Conservation (phyloP, 2,113 vertebrate genomes). For the Coturnix japonica region DNA sequence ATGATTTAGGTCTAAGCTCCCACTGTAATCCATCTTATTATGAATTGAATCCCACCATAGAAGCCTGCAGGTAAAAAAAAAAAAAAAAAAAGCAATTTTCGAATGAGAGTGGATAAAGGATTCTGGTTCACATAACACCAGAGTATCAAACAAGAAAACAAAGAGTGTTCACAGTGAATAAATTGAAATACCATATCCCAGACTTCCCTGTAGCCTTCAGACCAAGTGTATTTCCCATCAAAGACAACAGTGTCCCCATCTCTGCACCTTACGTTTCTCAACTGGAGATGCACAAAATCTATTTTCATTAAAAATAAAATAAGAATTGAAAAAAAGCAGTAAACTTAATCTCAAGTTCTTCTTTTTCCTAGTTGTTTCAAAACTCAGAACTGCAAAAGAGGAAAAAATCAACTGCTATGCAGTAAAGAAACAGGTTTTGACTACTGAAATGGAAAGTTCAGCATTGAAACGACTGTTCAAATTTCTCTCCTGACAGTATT, state of each 20-base stretch:
- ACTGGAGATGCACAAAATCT: neutral
- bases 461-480: neutral
- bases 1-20: neutral
- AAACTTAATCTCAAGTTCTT: neutral
- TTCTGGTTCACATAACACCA: neutral
- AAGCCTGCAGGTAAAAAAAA: neutral
- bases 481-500: neutral
- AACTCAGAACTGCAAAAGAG: neutral
- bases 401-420: neutral
- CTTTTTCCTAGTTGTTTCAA: neutral
- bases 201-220: neutral
- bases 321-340: neutral
- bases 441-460: neutral
- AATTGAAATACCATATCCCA: neutral
- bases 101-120: neutral
- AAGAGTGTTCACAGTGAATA: neutral
- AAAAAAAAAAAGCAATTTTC: neutral
- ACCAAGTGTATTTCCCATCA: neutral
- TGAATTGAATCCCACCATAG: neutral
- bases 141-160: neutral
- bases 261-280: neutral
- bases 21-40: neutral
- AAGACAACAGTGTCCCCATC: neutral
- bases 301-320: neutral
- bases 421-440: neutral